Evolutionary conservation across 1,140 invertebrate species (phyloP).

Genomic region (Eupristina koningsbergeri): DNA sequence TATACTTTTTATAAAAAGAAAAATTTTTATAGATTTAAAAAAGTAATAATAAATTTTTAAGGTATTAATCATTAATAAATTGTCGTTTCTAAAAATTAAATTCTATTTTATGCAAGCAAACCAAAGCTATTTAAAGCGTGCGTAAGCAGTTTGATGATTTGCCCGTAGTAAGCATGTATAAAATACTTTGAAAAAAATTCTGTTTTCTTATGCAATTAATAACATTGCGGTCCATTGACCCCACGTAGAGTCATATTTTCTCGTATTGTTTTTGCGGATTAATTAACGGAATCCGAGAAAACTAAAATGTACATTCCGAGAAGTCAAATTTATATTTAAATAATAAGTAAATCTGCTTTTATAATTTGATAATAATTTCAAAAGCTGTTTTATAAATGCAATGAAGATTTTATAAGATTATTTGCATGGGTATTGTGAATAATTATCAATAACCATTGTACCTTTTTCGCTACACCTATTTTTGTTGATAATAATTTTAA

Average conservation of each 20-base stretch:
- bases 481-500: background rate
- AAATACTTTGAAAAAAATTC: background rate
- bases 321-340: background rate
- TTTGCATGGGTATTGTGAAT: background rate
- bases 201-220: conserved; percentile 8
- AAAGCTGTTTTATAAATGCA: conserved; percentile 4
- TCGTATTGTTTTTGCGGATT: conserved; percentile 12
- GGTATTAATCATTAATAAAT: background rate
- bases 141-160: background rate
- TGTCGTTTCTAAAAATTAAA: too few species aligned
- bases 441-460: background rate
- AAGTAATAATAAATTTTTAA: too few species aligned
- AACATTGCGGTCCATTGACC: conserved; percentile 27
- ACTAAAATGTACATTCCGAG: background rate
- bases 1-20: too few species aligned
- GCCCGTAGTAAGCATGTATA: background rate
- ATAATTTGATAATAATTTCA: background rate
- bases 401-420: conserved; percentile 19
- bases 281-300: background rate
- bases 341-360: background rate
- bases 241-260: background rate
- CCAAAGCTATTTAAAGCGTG: background rate
- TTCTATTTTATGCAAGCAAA: too few species aligned
- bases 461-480: background rate
- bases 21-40: too few species aligned